These are phyloP conservation scores for Volucella inflata DNA, from an alignment of 2,888 invertebrate genomes.

Conservation along the genomic window DNA sequence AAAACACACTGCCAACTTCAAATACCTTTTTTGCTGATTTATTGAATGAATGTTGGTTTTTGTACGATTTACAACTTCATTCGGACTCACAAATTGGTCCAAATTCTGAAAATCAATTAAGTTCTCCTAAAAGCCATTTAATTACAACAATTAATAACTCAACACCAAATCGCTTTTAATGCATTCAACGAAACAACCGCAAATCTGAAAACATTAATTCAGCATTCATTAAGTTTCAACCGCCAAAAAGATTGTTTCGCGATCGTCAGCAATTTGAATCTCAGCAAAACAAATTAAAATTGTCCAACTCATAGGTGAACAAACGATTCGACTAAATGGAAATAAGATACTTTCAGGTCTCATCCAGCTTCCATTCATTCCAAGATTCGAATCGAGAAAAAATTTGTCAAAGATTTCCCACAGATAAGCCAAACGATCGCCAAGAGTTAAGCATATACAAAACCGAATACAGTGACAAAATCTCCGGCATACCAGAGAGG, in stretches of 20 bases:
- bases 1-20: too few relatives aligned
- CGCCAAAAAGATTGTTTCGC: conserved; percentile 15
- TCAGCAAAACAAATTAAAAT: conserved; percentile 59
- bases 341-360: conserved; percentile 62
- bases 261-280: conserved; percentile 19
- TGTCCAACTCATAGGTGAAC: conserved; percentile 49
- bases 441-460: conserved; percentile 32
- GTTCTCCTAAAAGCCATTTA: conserved; percentile 57
- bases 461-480: conserved; percentile 38
- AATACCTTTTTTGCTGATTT: too few relatives aligned
- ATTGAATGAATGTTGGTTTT: background rate
- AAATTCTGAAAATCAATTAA: conserved; percentile 44
- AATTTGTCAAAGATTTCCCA: conserved; percentile 76
- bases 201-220: conserved; percentile 48
- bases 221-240: conserved; percentile 31
- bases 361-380: conserved; percentile 67
- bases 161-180: conserved; percentile 21
- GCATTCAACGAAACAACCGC: conserved; percentile 60
- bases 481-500: conserved; percentile 37
- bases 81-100: conserved; percentile 46
- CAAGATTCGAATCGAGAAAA: conserved; percentile 72
- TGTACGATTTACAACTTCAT: conserved; percentile 43
- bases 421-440: conserved; percentile 57
- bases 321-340: conserved; percentile 54
- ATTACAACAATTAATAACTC: conserved; percentile 46